These are phyloP conservation scores for Notamacropus eugenii DNA, from an alignment of 2,797 vertebrate species.

Conservation along the genomic window DNA sequence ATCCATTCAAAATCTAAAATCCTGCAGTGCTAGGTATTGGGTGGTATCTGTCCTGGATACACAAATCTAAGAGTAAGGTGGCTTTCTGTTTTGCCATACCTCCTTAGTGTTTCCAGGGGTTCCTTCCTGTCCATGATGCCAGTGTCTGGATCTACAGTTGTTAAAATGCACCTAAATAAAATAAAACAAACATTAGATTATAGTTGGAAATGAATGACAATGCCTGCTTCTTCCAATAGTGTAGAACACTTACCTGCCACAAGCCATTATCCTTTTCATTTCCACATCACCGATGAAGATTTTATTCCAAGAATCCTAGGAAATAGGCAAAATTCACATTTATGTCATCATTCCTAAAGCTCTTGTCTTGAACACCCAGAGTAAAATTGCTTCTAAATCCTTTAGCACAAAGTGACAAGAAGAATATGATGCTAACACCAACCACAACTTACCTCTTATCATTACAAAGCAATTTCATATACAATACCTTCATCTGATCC, in stretches of 20 bases:
- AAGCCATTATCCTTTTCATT: conserved; percentile 90
- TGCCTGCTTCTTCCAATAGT: not conserved
- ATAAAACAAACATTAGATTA: conserved; percentile 49
- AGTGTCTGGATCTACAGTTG: conserved; percentile 94
- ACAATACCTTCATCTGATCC: not conserved
- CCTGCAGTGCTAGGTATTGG: not conserved
- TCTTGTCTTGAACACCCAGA: fast-evolving
- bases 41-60: not conserved
- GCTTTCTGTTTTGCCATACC: conserved; percentile 77
- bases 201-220: not conserved
- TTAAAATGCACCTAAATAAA: conserved; percentile 91
- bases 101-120: conserved; percentile 93
- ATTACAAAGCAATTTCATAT: not conserved
- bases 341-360: not conserved
- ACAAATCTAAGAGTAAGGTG: too few species aligned
- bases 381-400: not conserved
- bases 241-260: conserved; percentile 88
- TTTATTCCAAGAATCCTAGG: conserved; percentile 93
- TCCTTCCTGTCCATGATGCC: conserved; percentile 91
- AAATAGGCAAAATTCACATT: conserved; percentile 18
- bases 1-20: not conserved
- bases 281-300: conserved; percentile 91
- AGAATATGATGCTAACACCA: not conserved
- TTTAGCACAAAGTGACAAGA: not conserved
- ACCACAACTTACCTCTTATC: not conserved